A percentile compares a stretch with the other conserved stretches of the same genome.
Conservation (phyloP, 2,888 invertebrate genomes). For the Sarcophaga carnaria region DNA sequence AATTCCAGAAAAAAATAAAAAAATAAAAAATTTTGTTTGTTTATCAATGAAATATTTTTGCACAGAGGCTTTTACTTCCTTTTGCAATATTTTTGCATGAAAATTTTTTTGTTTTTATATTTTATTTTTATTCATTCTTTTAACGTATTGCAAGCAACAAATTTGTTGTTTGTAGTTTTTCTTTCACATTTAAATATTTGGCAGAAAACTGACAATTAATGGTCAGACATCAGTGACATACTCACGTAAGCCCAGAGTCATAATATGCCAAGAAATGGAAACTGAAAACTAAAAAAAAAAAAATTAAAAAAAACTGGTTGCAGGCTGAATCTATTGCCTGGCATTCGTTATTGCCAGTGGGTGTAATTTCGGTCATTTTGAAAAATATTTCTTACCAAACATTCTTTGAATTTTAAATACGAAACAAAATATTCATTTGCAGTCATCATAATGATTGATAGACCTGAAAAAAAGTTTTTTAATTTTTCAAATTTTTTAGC, state of each 20-base stretch:
- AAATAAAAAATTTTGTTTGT: not conserved
- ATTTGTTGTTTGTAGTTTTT: not conserved
- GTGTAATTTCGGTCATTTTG: conserved; percentile 52
- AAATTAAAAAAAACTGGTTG: not conserved
- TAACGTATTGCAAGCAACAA: too few species aligned
- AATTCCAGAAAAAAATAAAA: too few species aligned
- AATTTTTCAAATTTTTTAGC: not conserved
- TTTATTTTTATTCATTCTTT: too few species aligned
- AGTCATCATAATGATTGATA: conserved; percentile 48
- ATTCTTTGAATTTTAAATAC: conserved; percentile 39
- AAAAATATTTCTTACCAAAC: conserved; percentile 6
- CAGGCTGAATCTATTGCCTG: not conserved
- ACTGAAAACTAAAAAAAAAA: not conserved
- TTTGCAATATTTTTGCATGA: conserved; percentile 2
- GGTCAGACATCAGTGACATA: conserved; percentile 58
- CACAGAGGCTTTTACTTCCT: conserved; percentile 20
- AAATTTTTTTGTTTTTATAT: not conserved
- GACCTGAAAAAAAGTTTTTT: conserved; percentile 7
- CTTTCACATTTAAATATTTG: conserved; percentile 15
- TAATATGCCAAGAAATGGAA: conserved; percentile 48
- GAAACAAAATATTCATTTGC: not conserved
- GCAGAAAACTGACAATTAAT: conserved; percentile 22
- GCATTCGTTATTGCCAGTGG: conserved; percentile 35
- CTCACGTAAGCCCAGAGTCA: conserved; percentile 53
- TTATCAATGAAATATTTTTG: conserved; percentile 52